Percentiles rank a stretch among this genome's conserved stretches.
Conservation (phyloP, 2,797 vertebrate species). For the Ibycter americanus region DNA sequence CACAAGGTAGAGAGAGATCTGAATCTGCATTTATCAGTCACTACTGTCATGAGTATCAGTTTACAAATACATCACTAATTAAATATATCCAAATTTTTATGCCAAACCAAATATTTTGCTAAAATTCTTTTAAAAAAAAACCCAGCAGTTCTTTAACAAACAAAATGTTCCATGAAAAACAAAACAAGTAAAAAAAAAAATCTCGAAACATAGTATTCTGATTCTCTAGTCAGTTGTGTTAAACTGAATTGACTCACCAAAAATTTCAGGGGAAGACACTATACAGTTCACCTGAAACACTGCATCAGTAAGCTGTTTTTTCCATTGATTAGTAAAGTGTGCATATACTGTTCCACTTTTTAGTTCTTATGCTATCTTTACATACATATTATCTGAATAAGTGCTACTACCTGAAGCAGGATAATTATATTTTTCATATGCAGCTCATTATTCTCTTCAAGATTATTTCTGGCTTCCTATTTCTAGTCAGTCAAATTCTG, state of each 20-base stretch:
- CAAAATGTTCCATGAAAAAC: neutral
- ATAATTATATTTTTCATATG: neutral
- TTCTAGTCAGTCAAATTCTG: neutral
- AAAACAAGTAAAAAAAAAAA: neutral
- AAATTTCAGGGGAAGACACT: neutral
- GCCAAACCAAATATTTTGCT: neutral
- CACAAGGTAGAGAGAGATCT: neutral
- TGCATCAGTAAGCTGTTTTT: neutral
- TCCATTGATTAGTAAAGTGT: neutral
- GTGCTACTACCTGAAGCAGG: neutral
- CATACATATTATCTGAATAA: neutral
- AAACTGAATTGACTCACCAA: neutral
- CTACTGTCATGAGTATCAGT: neutral
- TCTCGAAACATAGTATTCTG: neutral
- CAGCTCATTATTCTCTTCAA: neutral
- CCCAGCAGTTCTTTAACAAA: neutral
- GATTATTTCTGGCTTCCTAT: neutral
- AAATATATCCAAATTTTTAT: neutral
- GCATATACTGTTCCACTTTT: neutral
- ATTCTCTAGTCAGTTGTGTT: neutral
- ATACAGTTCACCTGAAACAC: neutral
- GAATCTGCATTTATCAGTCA: neutral
- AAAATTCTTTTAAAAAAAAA: neutral
- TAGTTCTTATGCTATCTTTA: neutral
- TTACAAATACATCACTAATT: neutral